These are phyloP conservation scores for Sebastolobus alascanus DNA, from an alignment of 2,797 vertebrate species.

Conservation along the genomic window DNA sequence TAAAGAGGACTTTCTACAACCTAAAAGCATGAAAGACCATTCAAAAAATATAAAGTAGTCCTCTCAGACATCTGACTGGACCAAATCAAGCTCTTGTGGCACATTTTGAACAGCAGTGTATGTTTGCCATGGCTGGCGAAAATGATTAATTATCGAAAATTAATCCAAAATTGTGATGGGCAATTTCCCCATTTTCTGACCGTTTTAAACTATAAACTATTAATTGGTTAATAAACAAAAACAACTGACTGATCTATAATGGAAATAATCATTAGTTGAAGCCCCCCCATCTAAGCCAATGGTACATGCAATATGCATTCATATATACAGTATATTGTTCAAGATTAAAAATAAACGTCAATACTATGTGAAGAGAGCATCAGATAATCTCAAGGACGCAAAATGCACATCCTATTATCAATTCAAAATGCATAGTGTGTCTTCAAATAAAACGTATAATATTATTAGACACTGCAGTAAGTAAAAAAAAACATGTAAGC, in stretches of 20 bases:
- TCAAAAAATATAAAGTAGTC: not conserved
- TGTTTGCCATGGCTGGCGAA: not conserved
- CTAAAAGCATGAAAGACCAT: not conserved
- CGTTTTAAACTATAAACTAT: not conserved
- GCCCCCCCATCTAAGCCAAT: not conserved
- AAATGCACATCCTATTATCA: not conserved
- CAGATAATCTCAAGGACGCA: not conserved
- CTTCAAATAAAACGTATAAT: not conserved
- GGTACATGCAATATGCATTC: not conserved
- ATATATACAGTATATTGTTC: not conserved
- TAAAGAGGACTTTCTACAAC: not conserved
- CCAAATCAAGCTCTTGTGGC: too few species aligned
- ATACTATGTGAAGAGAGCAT: not conserved
- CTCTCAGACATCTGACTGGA: too few species aligned
- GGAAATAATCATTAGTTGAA: not conserved
- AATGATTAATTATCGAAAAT: not conserved
- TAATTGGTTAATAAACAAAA: not conserved
- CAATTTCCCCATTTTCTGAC: not conserved
- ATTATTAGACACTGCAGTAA: not conserved
- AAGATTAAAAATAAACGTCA: not conserved
- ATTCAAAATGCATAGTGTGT: not conserved
- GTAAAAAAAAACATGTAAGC: not conserved
- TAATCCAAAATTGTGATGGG: accelerated
- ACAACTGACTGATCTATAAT: not conserved
- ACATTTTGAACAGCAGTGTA: not conserved